These are phyloP conservation scores for Chydorus sphaericus DNA, from an alignment of 2,888 invertebrate species.

Conservation along the genomic window DNA sequence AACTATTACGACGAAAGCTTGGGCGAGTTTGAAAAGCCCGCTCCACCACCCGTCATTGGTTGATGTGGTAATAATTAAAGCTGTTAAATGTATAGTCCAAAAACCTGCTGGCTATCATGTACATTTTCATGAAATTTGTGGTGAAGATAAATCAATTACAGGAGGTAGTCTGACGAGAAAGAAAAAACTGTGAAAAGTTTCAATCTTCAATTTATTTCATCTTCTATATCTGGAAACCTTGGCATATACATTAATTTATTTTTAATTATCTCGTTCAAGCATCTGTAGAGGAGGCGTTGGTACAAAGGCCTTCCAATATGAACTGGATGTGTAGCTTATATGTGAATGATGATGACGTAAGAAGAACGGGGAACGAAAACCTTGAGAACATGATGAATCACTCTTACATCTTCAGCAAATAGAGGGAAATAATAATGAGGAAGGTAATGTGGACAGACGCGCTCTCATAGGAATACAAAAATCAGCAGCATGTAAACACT, in stretches of 20 bases:
- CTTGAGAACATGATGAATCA: neutral
- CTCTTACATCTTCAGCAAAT: too few relatives aligned
- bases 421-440: too few relatives aligned
- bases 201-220: constrained; percentile 12
- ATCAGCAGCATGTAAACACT: too few relatives aligned
- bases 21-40: constrained; percentile 55
- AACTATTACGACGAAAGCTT: constrained; percentile 56
- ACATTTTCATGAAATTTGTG: neutral
- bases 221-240: constrained; percentile 14
- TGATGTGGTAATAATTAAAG: neutral
- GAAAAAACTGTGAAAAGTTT: constrained; percentile 1
- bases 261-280: too few relatives aligned
- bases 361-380: neutral
- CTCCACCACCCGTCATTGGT: constrained; percentile 32
- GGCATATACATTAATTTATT: constrained; percentile 4
- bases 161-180: neutral
- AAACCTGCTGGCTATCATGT: neutral
- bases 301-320: too few relatives aligned
- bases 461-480: too few relatives aligned
- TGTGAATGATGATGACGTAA: too few relatives aligned
- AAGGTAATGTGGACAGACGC: too few relatives aligned
- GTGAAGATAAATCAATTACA: neutral
- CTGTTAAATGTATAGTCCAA: neutral
- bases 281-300: too few relatives aligned
- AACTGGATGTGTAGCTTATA: constrained; percentile 1